Evolutionary conservation across 2,888 invertebrate genomes (phyloP).

Genomic region (Mellilla xanthometata): DNA sequence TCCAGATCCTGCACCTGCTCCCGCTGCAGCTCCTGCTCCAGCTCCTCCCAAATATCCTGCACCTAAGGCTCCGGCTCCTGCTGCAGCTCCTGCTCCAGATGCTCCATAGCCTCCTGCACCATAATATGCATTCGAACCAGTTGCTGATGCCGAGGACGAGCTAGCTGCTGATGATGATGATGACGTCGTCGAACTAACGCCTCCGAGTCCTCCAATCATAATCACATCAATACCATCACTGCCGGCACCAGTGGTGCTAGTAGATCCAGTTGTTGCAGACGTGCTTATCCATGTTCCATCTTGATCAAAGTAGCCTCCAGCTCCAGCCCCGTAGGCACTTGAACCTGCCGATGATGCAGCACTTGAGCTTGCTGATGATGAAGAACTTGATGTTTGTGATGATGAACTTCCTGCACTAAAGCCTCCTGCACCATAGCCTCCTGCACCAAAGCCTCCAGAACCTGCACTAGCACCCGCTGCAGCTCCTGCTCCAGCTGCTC

Average conservation of each 20-base stretch:
- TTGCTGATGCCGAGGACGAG: no score
- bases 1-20: background rate
- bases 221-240: background rate
- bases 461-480: background rate
- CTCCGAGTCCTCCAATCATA: no score
- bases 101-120: no score
- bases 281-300: no score
- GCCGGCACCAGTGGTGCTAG: background rate
- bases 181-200: no score
- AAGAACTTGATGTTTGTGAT: background rate
- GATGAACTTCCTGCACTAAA: no score
- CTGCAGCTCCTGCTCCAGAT: no score
- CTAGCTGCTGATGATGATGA: background rate
- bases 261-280: background rate
- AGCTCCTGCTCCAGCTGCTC: background rate
- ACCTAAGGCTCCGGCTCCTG: no score
- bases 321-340: background rate
- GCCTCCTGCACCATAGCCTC: background rate
- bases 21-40: background rate
- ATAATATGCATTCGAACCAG: no score
- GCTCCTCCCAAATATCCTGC: background rate
- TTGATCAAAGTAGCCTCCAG: background rate
- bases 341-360: background rate
- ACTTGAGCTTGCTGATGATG: background rate
- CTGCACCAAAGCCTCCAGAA: background rate